Percentiles rank a stretch among this genome's conserved stretches.
Conservation (phyloP, 92 coral and sea anemone species). For the Palythoa grandiflora region DNA sequence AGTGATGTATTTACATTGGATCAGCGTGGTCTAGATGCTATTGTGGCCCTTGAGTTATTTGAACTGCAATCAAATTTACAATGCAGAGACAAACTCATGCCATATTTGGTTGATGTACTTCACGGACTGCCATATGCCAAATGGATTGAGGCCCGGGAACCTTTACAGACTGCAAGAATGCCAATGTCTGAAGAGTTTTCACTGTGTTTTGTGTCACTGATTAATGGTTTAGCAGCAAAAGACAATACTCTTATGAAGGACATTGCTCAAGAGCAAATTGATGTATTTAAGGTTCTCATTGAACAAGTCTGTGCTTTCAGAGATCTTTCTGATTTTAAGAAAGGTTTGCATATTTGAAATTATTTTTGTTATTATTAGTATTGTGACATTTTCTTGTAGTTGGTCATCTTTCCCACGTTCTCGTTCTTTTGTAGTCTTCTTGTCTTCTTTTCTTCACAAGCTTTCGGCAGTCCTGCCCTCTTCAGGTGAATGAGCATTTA, state of each 20-base stretch:
- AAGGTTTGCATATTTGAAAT: conserved; percentile 64
- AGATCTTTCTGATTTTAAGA: conserved; percentile 73
- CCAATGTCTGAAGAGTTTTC: conserved; percentile 95
- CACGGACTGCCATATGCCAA: conserved; percentile 81
- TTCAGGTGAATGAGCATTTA: too few species aligned
- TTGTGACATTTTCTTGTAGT: too few species aligned
- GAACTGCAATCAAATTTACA: conserved; percentile 87
- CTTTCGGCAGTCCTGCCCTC: too few species aligned
- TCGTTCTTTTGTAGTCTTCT: too few species aligned
- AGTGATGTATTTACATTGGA: conserved; percentile 68
- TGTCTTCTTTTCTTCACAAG: neutral
- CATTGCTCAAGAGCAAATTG: conserved; percentile 69
- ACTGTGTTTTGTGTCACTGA: conserved; percentile 86
- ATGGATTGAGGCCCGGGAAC: conserved; percentile 84
- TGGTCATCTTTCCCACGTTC: neutral
- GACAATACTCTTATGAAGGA: conserved; percentile 73
- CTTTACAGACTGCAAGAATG: conserved; percentile 47
- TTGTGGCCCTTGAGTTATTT: conserved; percentile 84
- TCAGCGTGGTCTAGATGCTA: conserved; percentile 91
- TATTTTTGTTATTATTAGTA: neutral
- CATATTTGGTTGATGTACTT: conserved; percentile 86
- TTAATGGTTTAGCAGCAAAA: conserved; percentile 82
- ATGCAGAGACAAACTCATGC: conserved; percentile 87
- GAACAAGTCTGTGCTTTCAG: conserved; percentile 75
- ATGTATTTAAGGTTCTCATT: conserved; percentile 73